These are phyloP conservation scores for Acrobasis consociella DNA, from an alignment of 2,888 invertebrate genomes.

Conservation along the genomic window DNA sequence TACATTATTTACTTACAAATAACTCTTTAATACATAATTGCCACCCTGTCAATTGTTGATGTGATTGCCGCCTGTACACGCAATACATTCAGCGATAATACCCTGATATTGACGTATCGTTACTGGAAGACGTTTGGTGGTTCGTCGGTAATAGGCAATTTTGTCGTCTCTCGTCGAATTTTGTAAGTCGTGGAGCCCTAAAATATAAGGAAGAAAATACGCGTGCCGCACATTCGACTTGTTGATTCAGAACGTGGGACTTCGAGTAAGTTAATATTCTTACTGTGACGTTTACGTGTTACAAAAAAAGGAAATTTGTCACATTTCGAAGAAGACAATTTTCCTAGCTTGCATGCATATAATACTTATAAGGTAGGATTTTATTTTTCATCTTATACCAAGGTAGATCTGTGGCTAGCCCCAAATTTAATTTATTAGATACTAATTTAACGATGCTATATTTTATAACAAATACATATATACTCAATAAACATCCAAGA, in stretches of 20 bases:
- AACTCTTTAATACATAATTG: neutral
- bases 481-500: too few species aligned
- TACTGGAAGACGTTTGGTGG: conserved; percentile 1
- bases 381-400: too few species aligned
- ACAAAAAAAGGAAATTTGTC: too few species aligned
- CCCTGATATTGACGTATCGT: conserved; percentile 16
- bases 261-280: too few species aligned
- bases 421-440: too few species aligned
- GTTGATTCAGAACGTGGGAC: conserved; percentile 1
- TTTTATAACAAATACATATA: too few species aligned
- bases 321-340: too few species aligned
- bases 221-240: neutral
- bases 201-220: neutral
- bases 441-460: too few species aligned
- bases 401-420: too few species aligned
- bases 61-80: neutral
- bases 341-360: too few species aligned
- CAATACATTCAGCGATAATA: conserved; percentile 4
- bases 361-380: too few species aligned
- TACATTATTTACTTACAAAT: neutral
- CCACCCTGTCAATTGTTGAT: conserved; percentile 2
- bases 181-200: neutral
- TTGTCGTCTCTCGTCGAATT: conserved; percentile 10
- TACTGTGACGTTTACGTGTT: too few species aligned
- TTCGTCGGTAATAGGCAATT: conserved; percentile 3